Evolutionary conservation across 2,888 invertebrate species (phyloP), one percentile per base, ranked within the genome.

Genomic region (Yponomeuta evonymella): DNA sequence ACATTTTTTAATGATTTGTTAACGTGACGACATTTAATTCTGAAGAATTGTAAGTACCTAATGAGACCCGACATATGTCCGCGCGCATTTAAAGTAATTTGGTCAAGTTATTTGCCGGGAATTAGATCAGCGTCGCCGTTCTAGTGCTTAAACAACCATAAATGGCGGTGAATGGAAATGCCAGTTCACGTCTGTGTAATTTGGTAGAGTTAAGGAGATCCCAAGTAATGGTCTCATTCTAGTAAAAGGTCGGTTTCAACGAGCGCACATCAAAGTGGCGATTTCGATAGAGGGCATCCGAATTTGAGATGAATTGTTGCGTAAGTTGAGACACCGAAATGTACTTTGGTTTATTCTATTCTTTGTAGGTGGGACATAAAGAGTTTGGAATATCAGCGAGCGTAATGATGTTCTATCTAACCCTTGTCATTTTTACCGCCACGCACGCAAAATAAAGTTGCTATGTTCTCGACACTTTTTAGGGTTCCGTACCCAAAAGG

Each of bases 201-300:
- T 58, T 58, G 51, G 51, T 58, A 15, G 51, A 58, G 51, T 15
- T 15, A 58, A 58, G 51, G 51, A 4, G 51, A 58, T 58, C 51
- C 51, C 51, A 58, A 58, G 51, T 58, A 58, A 58, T 58, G 51
- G 51, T 58, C 51, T 58, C 51, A 58, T 58, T 58, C 51, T 58
- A 58, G 51, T 58, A 58, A 58, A 58, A 58, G 51, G 51, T 58
- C 15, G 51, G 51, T 58, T 58, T 58, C 51, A 58, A 58, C 51
- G 51, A 58, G 51, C 51, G 15, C 51, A 58, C 51, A 58, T 58
- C 51, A 12, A 58, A 58, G 51, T 58, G 51, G 51, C 51, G 51
- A 58, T 58, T 58, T 58, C 51, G 51, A 15, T 2, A 15, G 51
- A 58, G 51, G 5, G 51, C 51, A 15, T 1, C 51, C 51, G 51